Conservation (phyloP, 1,140 invertebrate species). For the Tetragonula clypearis region DNA sequence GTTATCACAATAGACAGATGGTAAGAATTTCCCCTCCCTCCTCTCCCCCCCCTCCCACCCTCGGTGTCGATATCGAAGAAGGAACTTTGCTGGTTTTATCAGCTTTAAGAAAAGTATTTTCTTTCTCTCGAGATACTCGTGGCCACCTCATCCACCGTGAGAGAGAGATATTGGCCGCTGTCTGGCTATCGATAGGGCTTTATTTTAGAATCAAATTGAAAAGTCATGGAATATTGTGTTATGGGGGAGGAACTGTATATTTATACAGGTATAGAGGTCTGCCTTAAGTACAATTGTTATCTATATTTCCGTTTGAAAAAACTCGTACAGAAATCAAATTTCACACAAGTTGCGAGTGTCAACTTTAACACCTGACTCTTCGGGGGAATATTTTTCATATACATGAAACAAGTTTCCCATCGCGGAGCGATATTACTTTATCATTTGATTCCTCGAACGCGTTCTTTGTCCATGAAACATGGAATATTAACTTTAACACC, state of each 20-base stretch:
- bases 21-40: background rate
- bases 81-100: constrained; percentile 16
- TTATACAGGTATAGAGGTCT: background rate
- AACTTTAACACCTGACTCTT: background rate
- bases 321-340: background rate
- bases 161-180: constrained; percentile 22
- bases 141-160: background rate
- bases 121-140: constrained; percentile 20
- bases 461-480: background rate
- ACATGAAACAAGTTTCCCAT: background rate
- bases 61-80: constrained; percentile 15
- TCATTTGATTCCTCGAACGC: background rate
- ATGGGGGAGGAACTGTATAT: background rate
- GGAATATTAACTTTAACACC: background rate
- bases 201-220: constrained; percentile 41
- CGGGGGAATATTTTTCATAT: background rate
- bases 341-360: background rate
- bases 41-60: too few species aligned
- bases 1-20: constrained; percentile 10
- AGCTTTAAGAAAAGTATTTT: constrained; percentile 55
- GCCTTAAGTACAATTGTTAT: background rate
- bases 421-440: background rate
- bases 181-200: constrained; percentile 45
- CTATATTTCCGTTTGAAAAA: background rate
- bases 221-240: constrained; percentile 8